Conservation (phyloP, 92 coral and sea anemone species). For the Blastomussa wellsi region DNA sequence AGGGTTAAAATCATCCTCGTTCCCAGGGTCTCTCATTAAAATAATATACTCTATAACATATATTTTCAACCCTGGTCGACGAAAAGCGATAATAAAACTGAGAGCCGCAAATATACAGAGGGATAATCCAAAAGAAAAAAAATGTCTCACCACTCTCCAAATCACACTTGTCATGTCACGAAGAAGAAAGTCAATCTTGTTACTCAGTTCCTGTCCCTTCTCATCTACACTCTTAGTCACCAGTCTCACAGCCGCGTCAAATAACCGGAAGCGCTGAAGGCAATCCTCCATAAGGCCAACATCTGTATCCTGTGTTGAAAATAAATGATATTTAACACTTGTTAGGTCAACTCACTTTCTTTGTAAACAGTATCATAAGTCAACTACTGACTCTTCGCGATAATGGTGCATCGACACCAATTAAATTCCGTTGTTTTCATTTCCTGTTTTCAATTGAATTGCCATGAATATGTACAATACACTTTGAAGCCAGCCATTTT, state of each 20-base stretch:
- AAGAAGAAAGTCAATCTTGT: background rate
- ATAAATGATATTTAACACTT: too few species aligned
- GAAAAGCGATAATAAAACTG: too few species aligned
- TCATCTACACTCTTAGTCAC: background rate
- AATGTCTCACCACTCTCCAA: slow-evolving; percentile 31
- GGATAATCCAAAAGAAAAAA: too few species aligned
- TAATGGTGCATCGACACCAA: too few species aligned
- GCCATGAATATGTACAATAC: background rate
- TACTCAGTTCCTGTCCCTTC: background rate
- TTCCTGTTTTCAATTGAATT: background rate
- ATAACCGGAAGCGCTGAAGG: slow-evolving; percentile 13
- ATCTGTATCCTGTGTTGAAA: background rate
- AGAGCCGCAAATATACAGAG: too few species aligned
- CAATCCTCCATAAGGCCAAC: slow-evolving; percentile 28
- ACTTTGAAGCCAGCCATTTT: background rate
- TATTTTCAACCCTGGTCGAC: too few species aligned
- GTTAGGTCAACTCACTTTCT: too few species aligned
- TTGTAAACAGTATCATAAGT: too few species aligned
- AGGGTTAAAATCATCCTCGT: too few species aligned
- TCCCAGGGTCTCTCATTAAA: too few species aligned
- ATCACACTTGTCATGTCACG: background rate
- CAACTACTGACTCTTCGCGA: too few species aligned
- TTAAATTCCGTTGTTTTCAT: background rate
- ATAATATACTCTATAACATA: too few species aligned
- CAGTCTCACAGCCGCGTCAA: slow-evolving; percentile 4